A percentile compares a stretch with the other conserved stretches of the same genome.
Evolutionary conservation across 2,113 vertebrate genomes (phyloP).

Genomic region (Nibea coibor): DNA sequence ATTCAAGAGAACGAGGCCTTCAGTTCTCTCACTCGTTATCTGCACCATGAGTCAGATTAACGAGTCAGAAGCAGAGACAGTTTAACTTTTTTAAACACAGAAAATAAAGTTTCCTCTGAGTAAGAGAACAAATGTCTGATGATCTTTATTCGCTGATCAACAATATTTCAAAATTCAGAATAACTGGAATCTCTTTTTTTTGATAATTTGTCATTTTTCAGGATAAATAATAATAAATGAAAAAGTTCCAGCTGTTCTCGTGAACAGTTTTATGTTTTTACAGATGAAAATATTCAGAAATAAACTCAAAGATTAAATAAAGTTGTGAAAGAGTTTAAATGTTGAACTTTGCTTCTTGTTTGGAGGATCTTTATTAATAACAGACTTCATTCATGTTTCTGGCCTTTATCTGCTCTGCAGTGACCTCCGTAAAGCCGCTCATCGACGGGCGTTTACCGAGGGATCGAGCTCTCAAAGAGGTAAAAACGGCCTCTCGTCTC

Average conservation of each 20-base stretch:
- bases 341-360: too few relatives aligned
- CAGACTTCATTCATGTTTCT: not conserved
- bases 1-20: not conserved
- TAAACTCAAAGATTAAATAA: too few relatives aligned
- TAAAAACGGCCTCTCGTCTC: conserved; percentile 30
- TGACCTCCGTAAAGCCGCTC: conserved; percentile 90
- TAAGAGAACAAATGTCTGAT: not conserved
- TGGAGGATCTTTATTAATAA: too few relatives aligned
- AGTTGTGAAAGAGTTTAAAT: too few relatives aligned
- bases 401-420: conserved; percentile 86
- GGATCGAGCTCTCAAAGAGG: conserved; percentile 21
- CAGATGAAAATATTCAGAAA: too few relatives aligned
- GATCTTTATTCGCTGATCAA: too few relatives aligned
- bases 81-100: not conserved
- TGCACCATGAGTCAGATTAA: not conserved
- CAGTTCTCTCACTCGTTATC: too few relatives aligned
- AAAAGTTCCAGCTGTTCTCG: not conserved
- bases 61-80: not conserved
- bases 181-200: not conserved
- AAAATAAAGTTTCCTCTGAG: not conserved
- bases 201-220: not conserved
- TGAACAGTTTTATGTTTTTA: not conserved
- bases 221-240: not conserved
- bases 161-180: too few relatives aligned
- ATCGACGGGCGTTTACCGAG: conserved; percentile 86